Evolutionary conservation across 92 coral and sea anemone genomes (phyloP), one percentile per base, ranked within the genome.

Genomic region (Paramuricea clavata): DNA sequence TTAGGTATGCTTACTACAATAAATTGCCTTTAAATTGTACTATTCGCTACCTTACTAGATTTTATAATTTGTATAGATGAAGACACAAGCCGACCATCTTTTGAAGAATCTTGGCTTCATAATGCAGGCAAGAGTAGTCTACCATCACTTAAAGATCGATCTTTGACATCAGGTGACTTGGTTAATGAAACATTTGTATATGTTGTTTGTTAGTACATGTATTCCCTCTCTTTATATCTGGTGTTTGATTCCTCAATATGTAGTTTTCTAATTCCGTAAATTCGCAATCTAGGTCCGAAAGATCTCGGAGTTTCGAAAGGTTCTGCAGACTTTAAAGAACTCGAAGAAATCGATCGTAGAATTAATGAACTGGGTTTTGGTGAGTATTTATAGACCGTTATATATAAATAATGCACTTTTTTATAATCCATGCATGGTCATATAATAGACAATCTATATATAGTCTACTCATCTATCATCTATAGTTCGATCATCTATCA

Each of bases 331-430:
- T 87, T 95, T 91, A 82, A 89, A 50, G 98, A 96, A 74, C 92
- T 96, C 15, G 98, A 95, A 47, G 98, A 96, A 27, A 96, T 96
- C 25, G 99, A 96, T 67, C 92, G 85, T 82, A 93, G 91, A 80
- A 93, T 96, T 60, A 91, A 91, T 68, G 95, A 94, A 86, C 95
- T 96, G 27, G 99, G 99, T 28, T 96, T 93, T 82, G 95, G 99
- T 94, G n/a, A 79, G 99, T 54, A 21, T 17, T 54, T 83, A 15
- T 16, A 1, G 9, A 32, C 52, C 9, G 44, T 39, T 39, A 39
- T 10, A 39, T n/a, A 39, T 10, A 39, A 57, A 5, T 57, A 19
- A 57, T 4, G 28, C 22, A 5, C 67, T 57, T 5, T 57, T 57
- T 57, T 57, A 57, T n/a, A n/a, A n/a, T n/a, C n/a, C n/a, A n/a